phyloP scores from a whole-genome alignment of 2,113 vertebrate genomes.

The Oncorhynchus keta region DNA sequence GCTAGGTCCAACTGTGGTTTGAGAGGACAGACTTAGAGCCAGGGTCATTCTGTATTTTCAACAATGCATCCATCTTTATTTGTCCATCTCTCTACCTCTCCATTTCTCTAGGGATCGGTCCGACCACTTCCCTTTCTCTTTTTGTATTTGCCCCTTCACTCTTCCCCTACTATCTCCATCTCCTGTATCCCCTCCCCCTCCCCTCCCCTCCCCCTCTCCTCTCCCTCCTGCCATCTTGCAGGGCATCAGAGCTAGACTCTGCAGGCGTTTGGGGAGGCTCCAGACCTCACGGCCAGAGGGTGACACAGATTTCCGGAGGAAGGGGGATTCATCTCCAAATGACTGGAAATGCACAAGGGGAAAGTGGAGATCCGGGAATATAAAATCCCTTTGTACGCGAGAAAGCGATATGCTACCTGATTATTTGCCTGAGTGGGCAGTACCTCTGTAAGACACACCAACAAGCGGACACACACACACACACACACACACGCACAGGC shows the following conservation, averaged over 20 bases:
- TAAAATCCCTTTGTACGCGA: constrained; percentile 68
- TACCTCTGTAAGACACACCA: not conserved
- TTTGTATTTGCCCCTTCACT: not conserved
- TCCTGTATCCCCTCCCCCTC: constrained; percentile 24
- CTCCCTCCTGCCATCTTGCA: constrained; percentile 71
- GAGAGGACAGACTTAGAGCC: too few relatives aligned
- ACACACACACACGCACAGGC: constrained; percentile 50
- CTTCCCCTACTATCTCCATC: not conserved
- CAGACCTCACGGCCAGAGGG: constrained; percentile 74
- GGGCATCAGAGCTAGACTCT: constrained; percentile 75
- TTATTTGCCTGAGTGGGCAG: not conserved
- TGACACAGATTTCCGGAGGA: constrained; percentile 73
- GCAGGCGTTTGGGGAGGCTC: constrained; percentile 74
- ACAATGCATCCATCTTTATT: constrained; percentile 53
- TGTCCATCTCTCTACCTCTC: not conserved
- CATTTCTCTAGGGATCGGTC: not conserved
- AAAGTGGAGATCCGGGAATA: constrained; percentile 65
- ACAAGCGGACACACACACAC: constrained; percentile 13
- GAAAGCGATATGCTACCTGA: constrained; percentile 57
- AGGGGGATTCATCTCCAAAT: constrained; percentile 71
- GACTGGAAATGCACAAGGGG: constrained; percentile 69
- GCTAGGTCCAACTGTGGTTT: too few relatives aligned
- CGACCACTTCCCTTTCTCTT: constrained; percentile 30
- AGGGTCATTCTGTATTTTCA: not conserved
- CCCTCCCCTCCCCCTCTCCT: constrained; percentile 29